phyloP scores from a whole-genome alignment of 2,113 vertebrate species.

The Hyaena hyaena region DNA sequence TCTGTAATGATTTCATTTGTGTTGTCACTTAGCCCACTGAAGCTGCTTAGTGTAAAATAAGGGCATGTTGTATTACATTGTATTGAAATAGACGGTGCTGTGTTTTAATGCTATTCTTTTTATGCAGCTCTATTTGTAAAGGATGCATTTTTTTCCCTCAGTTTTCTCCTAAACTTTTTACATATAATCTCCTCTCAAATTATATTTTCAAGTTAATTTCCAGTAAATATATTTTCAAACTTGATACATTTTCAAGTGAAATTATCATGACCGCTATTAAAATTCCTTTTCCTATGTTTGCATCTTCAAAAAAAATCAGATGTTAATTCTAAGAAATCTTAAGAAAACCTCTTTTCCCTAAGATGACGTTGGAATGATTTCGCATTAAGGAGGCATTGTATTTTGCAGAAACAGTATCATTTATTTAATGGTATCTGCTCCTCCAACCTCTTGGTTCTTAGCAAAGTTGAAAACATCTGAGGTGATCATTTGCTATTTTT shows the following conservation, averaged over 20 bases:
- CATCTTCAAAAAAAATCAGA: constrained; percentile 46
- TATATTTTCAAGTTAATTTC: constrained; percentile 24
- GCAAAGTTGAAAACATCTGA: constrained; percentile 29
- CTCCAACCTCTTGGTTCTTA: neutral
- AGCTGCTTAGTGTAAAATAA: constrained; percentile 17
- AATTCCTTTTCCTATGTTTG: constrained; percentile 36
- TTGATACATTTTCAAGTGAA: constrained; percentile 25
- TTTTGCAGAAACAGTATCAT: neutral
- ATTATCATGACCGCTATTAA: constrained; percentile 22
- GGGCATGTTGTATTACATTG: neutral
- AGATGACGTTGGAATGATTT: neutral
- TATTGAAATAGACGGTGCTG: constrained; percentile 15
- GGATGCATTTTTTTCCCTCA: neutral
- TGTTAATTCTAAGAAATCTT: constrained; percentile 41
- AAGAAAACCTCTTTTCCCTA: neutral
- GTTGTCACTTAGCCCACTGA: neutral
- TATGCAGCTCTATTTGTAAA: constrained; percentile 5
- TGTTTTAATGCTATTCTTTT: constrained; percentile 1
- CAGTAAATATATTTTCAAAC: neutral
- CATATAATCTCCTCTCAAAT: neutral
- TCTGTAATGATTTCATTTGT: constrained; percentile 12
- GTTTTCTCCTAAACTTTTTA: constrained; percentile 61
- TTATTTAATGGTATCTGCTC: neutral
- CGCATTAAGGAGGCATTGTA: neutral
- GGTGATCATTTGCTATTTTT: neutral